Evolutionary conservation across 1,140 invertebrate genomes (phyloP), one percentile per base, ranked within the genome.

Genomic region (Penaeus vannamei): DNA sequence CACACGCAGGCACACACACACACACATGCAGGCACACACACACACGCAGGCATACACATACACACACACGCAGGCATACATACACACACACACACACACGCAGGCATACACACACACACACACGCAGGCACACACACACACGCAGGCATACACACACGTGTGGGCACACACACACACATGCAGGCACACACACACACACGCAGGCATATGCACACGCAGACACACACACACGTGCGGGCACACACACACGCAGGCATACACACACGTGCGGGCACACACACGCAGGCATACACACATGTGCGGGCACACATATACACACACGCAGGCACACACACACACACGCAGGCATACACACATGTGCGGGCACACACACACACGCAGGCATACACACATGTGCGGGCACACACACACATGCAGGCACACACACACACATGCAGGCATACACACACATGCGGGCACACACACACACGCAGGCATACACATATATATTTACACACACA

Each of bases 1-100:
- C 29, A 29, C 60, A 86, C 76, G 61, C 76, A 86, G 80, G 60
- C 53, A 86, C 76, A 86, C 76, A 80, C 60, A 80, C 76, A 80
- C 76, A 86, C 76, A 86, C 76, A 80, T 53, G 76, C 76, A 80
- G 80, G 72, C 32, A 29, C 76, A 60, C 7, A 86, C 76, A 86
- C 46, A 77, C 36, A 80, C 32, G 32, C 76, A 80, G 80, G 60
- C 23, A 3, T 5, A 66, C 29, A 86, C 32, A 61, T 64, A 83
- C 61, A 61, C 61, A 64, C 29, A 83, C 2, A 3, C 5, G 42
- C 0, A 3, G 8, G 32, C 3, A 36, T 20, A 20, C 12, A 20
- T 8, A 20, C 3, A 77, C 1, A 77, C 12, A 77, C 12, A 29
- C 5, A 36, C 3, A 2, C 32, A 19, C 10, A 29, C 23, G 20